Evolutionary conservation across 1,140 invertebrate species (phyloP), one percentile per base, ranked within the genome.

Genomic region (Saccostrea echinata): DNA sequence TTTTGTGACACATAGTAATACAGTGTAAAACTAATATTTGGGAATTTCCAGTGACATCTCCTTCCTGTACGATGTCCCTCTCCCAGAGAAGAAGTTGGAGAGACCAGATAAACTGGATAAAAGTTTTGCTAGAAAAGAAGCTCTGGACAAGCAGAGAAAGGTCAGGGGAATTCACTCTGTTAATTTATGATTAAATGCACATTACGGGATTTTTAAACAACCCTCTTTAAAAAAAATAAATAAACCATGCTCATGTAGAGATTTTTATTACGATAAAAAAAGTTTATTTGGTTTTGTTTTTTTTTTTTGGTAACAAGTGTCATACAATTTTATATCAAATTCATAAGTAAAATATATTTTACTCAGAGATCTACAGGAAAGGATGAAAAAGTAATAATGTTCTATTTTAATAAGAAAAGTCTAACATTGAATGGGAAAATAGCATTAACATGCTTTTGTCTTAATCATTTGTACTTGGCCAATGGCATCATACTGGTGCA

Each of bases 61-160:
- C 24, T 95, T 95, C 87, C 89, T 95, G 51, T 95, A 95, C 89
- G 94, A 95, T 92, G 93, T 94, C 1, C 94, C 94, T 12, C 90
- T 92, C 68, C 43, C 87, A 64, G 88, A 91, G 1, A 87, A 88
- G 43, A 90, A 91, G 55, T 84, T 90, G 35, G 91, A 92, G 71
- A 91, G 91, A 84, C 92, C 93, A 76, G 92, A 93, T 27, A 89
- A 84, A 55, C 86, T 92, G 61, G 94, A 94, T 84, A 90, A 91
- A 84, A 94, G 93, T 90, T 87, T 90, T 43, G 85, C 92, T 1
- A 92, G 93, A 82, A 92, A 92, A 30, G 91, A 92, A 43, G 89
- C 88, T 61, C 84, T 90, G 35, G 88, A 92, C 57, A 90, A 88
- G 71, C 89, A 89, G 30, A 92, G 88, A 80, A 91, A 92, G 89